phyloP scores from a whole-genome alignment of 2,888 invertebrate genomes.

The Monochamus alternatus region DNA sequence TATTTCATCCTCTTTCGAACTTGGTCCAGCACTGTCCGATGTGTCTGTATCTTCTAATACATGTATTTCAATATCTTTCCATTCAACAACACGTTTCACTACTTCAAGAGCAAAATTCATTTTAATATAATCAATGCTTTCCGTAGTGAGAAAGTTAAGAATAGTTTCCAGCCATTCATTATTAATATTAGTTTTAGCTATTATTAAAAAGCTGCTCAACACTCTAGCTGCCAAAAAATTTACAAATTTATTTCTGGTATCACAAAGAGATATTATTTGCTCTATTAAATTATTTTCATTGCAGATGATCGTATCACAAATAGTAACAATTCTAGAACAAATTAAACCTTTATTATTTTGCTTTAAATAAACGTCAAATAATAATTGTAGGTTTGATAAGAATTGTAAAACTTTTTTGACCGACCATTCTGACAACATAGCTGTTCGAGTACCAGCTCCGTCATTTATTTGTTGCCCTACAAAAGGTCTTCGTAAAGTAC shows the following conservation, averaged over 20 bases:
- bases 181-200: conserved; percentile 87
- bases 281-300: conserved; percentile 89
- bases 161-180: conserved; percentile 86
- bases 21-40: conserved; percentile 63
- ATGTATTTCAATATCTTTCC: conserved; percentile 88
- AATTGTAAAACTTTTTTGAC: conserved; percentile 83
- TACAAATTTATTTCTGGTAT: conserved; percentile 85
- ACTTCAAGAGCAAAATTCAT: conserved; percentile 89
- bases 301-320: conserved; percentile 85
- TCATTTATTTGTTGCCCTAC: conserved; percentile 75
- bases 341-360: conserved; percentile 88
- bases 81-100: conserved; percentile 89
- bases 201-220: conserved; percentile 86
- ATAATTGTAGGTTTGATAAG: conserved; percentile 86
- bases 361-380: conserved; percentile 88
- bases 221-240: conserved; percentile 87
- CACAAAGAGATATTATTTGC: conserved; percentile 86
- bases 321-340: conserved; percentile 85
- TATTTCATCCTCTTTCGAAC: conserved; percentile 53
- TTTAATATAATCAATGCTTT: conserved; percentile 79
- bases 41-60: conserved; percentile 79
- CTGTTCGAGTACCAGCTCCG: conserved; percentile 71
- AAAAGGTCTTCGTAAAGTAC: conserved; percentile 81
- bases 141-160: conserved; percentile 80
- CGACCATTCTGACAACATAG: conserved; percentile 77